Evolutionary conservation across 2,888 invertebrate genomes (phyloP), one percentile per base, ranked within the genome.

Genomic region (Trissoscelio sp.): DNA sequence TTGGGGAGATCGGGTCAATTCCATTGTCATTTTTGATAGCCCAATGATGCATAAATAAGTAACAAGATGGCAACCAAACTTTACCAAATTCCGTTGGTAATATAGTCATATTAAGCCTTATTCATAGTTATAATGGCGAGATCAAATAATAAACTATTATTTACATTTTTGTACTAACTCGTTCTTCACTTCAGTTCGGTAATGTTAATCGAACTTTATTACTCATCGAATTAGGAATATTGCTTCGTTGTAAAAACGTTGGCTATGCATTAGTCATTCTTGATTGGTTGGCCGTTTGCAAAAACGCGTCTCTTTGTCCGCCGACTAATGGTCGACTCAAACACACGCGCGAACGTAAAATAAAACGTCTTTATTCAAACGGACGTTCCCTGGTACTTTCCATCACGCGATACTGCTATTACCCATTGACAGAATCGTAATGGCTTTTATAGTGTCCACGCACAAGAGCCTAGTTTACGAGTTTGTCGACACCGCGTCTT

Each of bases 371-470:
- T 75, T 64, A 78, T 73, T 78, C 69, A 48, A 66, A 64, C 12
- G 48, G 24, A 62, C 34, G 37, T 28, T 20, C 46, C 64, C 37
- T 37, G 20, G 44, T 28, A 39, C 16, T 74, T 69, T 53, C 28
- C 37, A 79, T 70, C 82, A 79, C 75, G 79, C 79, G 64, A 79
- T 75, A 39, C 48, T 42, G 75, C 79, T 53, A 79, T 82, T 73
- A 82, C 34, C 60, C 62, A 77, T 77, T 67, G 79, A 46, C 69
- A 46, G 6, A 53, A 66, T 70, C 31, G 28, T 58, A 48, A 78
- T 57, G 42, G 53, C 48, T 37, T 78, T 81, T 57, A 44, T 48
- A 58, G 42, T 34, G 60, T 37, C 37, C 46, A 18, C 34, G 18
- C 73, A 16, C 73, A n/a, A 34, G 48, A 14, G 64, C 34, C 22